A percentile compares a stretch with the other conserved stretches of the same genome.
Evolutionary conservation across 2,113 vertebrate genomes (phyloP).

Genomic region (Progne subis): DNA sequence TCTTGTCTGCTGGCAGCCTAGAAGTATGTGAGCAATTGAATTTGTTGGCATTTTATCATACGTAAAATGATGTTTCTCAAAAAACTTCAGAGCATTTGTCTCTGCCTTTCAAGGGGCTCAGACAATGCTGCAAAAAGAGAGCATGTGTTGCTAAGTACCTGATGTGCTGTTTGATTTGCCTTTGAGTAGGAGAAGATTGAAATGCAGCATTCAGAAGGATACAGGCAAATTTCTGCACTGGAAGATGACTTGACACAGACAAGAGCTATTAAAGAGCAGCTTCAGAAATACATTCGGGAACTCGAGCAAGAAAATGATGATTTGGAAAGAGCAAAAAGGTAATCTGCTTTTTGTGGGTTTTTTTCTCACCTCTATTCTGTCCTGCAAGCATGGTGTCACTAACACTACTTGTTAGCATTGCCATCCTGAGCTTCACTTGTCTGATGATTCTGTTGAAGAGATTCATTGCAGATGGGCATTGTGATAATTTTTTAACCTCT

Average conservation of each 20-base stretch:
- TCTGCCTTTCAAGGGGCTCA: background rate
- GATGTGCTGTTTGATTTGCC: background rate
- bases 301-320: slow-evolving; percentile 96
- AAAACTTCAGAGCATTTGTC: background rate
- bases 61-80: background rate
- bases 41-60: background rate
- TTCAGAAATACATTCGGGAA: slow-evolving; percentile 96
- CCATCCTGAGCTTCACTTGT: background rate
- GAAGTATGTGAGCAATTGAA: background rate
- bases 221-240: slow-evolving; percentile 86
- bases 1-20: background rate
- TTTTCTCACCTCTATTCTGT: background rate
- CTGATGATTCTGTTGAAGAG: background rate
- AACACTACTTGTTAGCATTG: background rate
- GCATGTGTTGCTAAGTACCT: background rate
- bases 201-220: slow-evolving; percentile 85
- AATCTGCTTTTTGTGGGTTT: background rate
- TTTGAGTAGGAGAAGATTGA: slow-evolving; percentile 89
- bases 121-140: background rate
- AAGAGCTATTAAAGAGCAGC: slow-evolving; percentile 87
- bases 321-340: slow-evolving; percentile 96
- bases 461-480: background rate
- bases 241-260: slow-evolving; percentile 91
- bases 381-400: background rate
- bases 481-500: background rate